Base-by-base conservation (phyloP, 92 coral and sea anemone genomes). In the Diadumene lineata region DNA sequence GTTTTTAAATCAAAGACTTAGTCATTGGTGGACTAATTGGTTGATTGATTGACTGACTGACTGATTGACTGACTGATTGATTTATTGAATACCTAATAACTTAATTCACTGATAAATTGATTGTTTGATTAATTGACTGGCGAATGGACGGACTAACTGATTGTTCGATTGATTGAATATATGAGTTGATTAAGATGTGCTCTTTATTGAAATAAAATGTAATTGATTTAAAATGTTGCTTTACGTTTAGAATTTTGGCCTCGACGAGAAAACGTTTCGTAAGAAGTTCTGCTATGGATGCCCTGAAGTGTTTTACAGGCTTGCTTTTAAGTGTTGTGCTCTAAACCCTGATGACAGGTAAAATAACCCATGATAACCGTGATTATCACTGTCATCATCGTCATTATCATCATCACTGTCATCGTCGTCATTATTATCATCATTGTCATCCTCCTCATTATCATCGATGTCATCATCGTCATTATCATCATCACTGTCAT, bases 311-410 rank as follows among this genome's bases (percentile, higher is more conserved):
- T 92, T 96, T 74, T 96, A 81, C 82, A 76, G 74, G 60, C 78
- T 87, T 28, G 97, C 97, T 16, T 92, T 87, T 61, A 88, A 92
- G 11, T 96, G 97, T 38, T 92, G 96, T 69, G 67, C 77, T 57
- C 51, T 96, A 15, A 97, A 92, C 26, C 87, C 99, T 11, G 90
- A 81, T 34, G 82, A 89, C 28, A 88, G 99, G 99, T 96, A 67
- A 30, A 29, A 13, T 23, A 31, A 21, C 15, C 56, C 28, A 2
- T 69, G 4, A 31, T 19, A 31, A 30, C 74, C 30, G 18, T 43
- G 21, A 25, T 30, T 16, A 18, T n/a, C 0, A 24, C 0, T 22
- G 2, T 7, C 29, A 30, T 10, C 74, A 64, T n/a, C 43, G 19
- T 31, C 24, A 64, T 64, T 21, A 53, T 53, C n/a, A 53, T 16